phyloP scores from a whole-genome alignment of 2,797 vertebrate species.

The Lepilemur septentrionalis region DNA sequence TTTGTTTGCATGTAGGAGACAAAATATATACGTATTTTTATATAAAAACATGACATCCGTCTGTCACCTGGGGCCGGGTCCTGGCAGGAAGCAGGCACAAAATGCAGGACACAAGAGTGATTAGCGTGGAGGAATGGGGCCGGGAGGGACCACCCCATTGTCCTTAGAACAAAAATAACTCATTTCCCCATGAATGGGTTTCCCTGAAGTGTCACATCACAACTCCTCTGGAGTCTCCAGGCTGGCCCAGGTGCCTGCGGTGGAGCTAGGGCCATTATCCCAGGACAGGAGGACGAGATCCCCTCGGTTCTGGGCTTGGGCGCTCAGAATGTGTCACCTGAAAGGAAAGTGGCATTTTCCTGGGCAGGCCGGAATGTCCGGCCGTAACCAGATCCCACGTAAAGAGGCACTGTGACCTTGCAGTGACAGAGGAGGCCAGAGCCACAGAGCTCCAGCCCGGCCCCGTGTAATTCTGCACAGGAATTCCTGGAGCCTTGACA shows the following conservation, averaged over 20 bases:
- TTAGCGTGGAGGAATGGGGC: background rate
- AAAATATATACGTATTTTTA: fast-evolving
- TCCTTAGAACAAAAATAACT: constrained; percentile 56
- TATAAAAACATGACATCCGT: background rate
- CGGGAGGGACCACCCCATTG: constrained; percentile 21
- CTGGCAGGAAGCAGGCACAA: background rate
- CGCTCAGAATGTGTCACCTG: constrained; percentile 58
- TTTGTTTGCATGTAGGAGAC: background rate
- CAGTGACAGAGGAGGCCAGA: background rate
- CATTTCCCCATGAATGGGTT: constrained; percentile 61
- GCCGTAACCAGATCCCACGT: constrained; percentile 44
- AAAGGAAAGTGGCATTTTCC: background rate
- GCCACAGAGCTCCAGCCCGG: background rate
- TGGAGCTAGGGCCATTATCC: background rate
- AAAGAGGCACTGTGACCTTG: constrained; percentile 11
- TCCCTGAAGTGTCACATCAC: constrained; percentile 63
- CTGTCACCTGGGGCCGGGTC: background rate
- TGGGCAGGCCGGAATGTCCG: background rate
- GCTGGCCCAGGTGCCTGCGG: constrained; percentile 19
- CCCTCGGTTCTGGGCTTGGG: background rate
- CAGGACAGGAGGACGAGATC: background rate
- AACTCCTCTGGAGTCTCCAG: constrained; percentile 21
- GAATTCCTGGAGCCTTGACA: background rate
- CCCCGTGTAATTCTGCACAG: background rate
- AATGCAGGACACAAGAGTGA: background rate